Base-by-base conservation (phyloP, 2,797 vertebrate species). In the Pterois miles region DNA sequence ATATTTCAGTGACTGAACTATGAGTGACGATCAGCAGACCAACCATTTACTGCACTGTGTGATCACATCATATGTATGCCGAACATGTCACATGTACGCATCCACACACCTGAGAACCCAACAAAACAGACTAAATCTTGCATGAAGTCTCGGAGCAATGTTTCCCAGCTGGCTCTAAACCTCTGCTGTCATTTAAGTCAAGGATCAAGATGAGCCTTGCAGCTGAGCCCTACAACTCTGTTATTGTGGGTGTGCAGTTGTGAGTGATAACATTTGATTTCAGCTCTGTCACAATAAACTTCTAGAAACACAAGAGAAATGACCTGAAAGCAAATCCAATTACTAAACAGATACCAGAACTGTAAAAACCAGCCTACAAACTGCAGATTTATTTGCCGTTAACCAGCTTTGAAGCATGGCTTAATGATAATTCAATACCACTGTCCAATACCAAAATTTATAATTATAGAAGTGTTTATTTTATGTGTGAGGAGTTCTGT, bases 81-180 rank as follows among this genome's bases (percentile, higher is more conserved):
- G 57, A 25, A 16, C 31, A 36, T 33, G 36, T 43, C 10, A 60
- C 16, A 23, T n/a, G 59, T 46, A 66, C 25, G 36, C 64, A 71
- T 43, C 8, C 65, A 59, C 85, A 72, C 88, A 89, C 74, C 84
- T 74, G 82, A 76, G 76, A 71, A 76, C 43, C 73, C 36, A 50
- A 22, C 18, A 2, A 82, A 74, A 71, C 43, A 27, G 59, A 81
- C 58, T 48, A 22, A 56, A 65, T 71, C 60, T 31, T 71, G 63
- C 46, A 23, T 59, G 59, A 62, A 53, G 68, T 74, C 80, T 74
- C 76, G 29, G 50, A 86, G 83, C 73, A 20, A 46, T 8, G 48
- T 83, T 89, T 80, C 81, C 63, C 93, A 89, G 84, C 87, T 91
- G 89, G 71, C 76, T 78, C 63, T 34, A 6, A 69, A 72, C 69